Percentiles rank a stretch among this genome's conserved stretches.
Evolutionary conservation across 2,113 vertebrate species (phyloP).

Genomic region (Callorhinus ursinus): DNA sequence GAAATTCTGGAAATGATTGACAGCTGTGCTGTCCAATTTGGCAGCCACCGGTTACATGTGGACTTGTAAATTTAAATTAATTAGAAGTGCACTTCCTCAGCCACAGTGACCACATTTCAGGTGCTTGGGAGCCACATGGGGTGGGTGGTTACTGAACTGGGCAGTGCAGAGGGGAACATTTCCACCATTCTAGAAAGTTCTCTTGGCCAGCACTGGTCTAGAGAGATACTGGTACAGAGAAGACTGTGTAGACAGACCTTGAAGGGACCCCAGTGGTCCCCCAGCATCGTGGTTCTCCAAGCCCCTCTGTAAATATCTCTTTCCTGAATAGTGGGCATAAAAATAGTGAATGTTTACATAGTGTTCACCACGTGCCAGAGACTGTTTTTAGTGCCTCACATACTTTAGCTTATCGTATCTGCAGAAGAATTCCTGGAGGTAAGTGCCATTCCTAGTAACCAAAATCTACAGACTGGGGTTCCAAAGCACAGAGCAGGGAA

Average conservation of each 20-base stretch:
- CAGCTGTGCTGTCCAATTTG: no score
- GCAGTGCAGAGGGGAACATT: background rate
- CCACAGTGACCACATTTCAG: background rate
- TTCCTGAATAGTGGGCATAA: background rate
- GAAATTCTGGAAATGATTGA: background rate
- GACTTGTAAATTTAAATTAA: background rate
- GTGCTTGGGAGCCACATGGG: background rate
- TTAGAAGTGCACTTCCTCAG: background rate
- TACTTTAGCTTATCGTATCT: no score
- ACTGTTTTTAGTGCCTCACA: background rate
- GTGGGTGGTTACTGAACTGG: background rate
- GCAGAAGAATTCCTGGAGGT: background rate
- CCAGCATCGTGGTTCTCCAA: fast-evolving
- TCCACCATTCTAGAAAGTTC: background rate
- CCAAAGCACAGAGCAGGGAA: no score
- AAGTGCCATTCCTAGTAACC: background rate
- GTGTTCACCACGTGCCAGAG: fast-evolving
- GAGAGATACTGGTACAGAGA: background rate
- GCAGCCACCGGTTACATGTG: fast-evolving
- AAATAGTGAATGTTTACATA: fast-evolving
- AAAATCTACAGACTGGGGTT: fast-evolving
- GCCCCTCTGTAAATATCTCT: background rate
- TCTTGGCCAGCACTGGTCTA: background rate
- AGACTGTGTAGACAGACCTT: background rate
- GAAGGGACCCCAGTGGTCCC: fast-evolving